A percentile compares a stretch with the other conserved stretches of the same genome.
Conservation (phyloP, 2,888 invertebrate genomes). For the Desoria tigrina region DNA sequence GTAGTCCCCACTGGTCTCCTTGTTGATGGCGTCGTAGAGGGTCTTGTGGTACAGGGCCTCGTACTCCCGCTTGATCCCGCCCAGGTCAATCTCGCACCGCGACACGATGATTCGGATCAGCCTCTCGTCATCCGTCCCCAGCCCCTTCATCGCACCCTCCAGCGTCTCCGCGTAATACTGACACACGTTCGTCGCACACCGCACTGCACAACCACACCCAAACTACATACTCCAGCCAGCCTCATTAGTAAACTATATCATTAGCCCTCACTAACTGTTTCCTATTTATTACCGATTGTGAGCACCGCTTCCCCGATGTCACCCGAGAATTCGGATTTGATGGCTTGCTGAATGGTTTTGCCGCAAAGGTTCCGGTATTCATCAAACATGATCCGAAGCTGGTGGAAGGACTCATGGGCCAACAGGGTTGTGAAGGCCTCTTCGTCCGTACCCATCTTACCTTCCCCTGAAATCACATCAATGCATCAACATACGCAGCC, state of each 20-base stretch:
- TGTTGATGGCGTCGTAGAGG: conserved; percentile 56
- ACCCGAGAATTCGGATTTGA: conserved; percentile 64
- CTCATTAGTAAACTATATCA: neutral
- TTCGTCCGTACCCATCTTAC: conserved; percentile 71
- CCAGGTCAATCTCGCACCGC: conserved; percentile 40
- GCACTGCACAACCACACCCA: neutral
- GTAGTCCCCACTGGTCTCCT: conserved; percentile 70
- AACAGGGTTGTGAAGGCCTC: conserved; percentile 71
- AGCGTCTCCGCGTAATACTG: conserved; percentile 39
- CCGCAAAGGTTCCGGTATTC: conserved; percentile 73
- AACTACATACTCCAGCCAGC: neutral
- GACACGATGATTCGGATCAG: conserved; percentile 44
- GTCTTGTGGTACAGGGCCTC: conserved; percentile 32
- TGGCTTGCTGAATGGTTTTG: conserved; percentile 71
- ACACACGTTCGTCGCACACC: conserved; percentile 23
- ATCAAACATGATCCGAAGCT: conserved; percentile 69
- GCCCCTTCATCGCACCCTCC: conserved; percentile 43
- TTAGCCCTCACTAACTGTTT: neutral
- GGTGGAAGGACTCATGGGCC: conserved; percentile 72
- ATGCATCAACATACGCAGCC: too few species aligned
- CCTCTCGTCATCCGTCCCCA: conserved; percentile 40
- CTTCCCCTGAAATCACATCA: conserved; percentile 65
- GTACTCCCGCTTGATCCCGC: conserved; percentile 42
- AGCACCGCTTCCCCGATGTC: conserved; percentile 69
- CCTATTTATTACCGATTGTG: conserved; percentile 64